phyloP scores from a whole-genome alignment of 1,140 invertebrate genomes.

The Rhynchophorus ferrugineus region DNA sequence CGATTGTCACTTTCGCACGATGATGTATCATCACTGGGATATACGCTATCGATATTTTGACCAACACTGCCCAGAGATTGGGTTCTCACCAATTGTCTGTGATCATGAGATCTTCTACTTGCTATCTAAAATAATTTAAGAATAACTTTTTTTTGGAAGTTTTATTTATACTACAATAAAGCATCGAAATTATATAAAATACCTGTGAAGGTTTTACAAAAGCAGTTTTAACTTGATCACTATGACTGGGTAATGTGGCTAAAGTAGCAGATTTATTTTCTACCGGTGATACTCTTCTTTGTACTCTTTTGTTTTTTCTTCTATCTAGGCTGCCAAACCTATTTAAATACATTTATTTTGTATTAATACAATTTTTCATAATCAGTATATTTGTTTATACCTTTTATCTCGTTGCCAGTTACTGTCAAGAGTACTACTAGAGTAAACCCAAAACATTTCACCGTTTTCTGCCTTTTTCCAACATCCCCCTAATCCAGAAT shows the following conservation, averaged over 20 bases:
- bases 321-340: slow-evolving; percentile 59
- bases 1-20: slow-evolving; percentile 36
- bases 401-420: slow-evolving; percentile 38
- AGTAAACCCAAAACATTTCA: slow-evolving; percentile 38
- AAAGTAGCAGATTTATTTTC: slow-evolving; percentile 34
- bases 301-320: slow-evolving; percentile 45
- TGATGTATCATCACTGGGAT: slow-evolving; percentile 36
- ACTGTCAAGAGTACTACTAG: slow-evolving; percentile 24
- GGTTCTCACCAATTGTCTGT: slow-evolving; percentile 47
- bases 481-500: slow-evolving; percentile 36
- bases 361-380: neutral
- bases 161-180: slow-evolving; percentile 2
- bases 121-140: slow-evolving; percentile 38
- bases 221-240: slow-evolving; percentile 25
- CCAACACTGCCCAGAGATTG: slow-evolving; percentile 57
- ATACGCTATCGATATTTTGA: slow-evolving; percentile 39
- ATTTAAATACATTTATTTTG: neutral
- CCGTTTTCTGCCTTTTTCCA: slow-evolving; percentile 38
- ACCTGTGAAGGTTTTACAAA: slow-evolving; percentile 34
- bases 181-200: slow-evolving; percentile 13
- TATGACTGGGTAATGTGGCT: slow-evolving; percentile 27
- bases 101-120: slow-evolving; percentile 44
- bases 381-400: too few relatives aligned
- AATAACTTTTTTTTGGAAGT: neutral
- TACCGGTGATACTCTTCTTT: slow-evolving; percentile 34